Base-by-base conservation (phyloP, 2,888 invertebrate genomes). In the Adelphocoris suturalis region DNA sequence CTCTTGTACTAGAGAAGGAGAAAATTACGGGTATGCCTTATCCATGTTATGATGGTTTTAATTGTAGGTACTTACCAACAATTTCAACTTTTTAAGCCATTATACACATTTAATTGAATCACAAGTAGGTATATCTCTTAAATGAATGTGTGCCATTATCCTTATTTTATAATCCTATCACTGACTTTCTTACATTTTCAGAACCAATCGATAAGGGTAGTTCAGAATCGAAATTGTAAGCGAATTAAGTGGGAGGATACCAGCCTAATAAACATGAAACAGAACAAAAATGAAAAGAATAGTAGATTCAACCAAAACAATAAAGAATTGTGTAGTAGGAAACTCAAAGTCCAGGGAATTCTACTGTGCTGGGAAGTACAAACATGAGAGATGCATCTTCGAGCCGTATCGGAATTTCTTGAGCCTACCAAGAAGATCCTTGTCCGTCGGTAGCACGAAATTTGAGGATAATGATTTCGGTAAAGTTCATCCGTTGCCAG, bases 231-330 rank as follows among this genome's bases (percentile, higher is more conserved):
- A 23, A 23, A 12, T 68, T 68, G 68, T 11, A 19, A 23, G 68
- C 13, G 68, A 27, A 9, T 68, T 19, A 16, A 23, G 23, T 19
- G 11, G 23, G 23, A 68, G 23, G 68, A 68, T 23, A 68, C 68
- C 68, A 23, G 68, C 23, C 19, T 68, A 68, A 4, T 68, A 68
- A 68, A 23, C 68, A 68, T 68, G 68, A 68, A 68, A 68, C 78
- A 46, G 16, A 78, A 47, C 82, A 47, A 82, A 48, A 82, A 82
- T 82, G 82, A 82, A 82, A 52, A 37, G 82, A 48, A 47, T 82
- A 55, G 52, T 82, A 37, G 55, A 82, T 55, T 52, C 82, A 27
- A 52, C 82, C 27, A 82, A 82, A 82, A 82, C 82, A 19, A 27
- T 82, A 14, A 82, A 19, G 19, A 47, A 19, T 19, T 55, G 48